Base-by-base conservation (phyloP, 2,113 vertebrate species). In the Ictalurus furcatus region DNA sequence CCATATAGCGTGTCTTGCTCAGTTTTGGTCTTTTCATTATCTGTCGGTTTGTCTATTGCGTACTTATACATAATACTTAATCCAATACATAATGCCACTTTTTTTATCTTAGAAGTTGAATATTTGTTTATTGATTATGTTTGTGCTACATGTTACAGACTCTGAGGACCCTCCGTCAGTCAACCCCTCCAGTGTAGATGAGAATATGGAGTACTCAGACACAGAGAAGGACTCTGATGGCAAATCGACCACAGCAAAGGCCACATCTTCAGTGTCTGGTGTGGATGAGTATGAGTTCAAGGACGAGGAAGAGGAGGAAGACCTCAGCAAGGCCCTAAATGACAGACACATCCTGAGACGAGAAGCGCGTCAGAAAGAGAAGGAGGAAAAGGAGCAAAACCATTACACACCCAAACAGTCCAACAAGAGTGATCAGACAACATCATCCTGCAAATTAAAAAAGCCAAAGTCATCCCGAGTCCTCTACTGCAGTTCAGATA, bases 141-240 rank as follows among this genome's bases (percentile, higher is more conserved):
- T 25, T 30, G 81, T 89, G 40, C 78, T 87, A 0, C 84, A 23
- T 94, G 48, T 88, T 94, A 71, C 94, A 99, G 98, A 99, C 93
- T 99, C 97, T 92, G 98, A 99, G 94, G 98, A 99, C 92, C 94
- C 96, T 85, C 97, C 94, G 1, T 99, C 98, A 86, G 96, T 98
- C 89, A 98, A 99, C 94, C 97, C 97, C 80, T 99, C 98, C 78
- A 99, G 98, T 87, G 94, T 98, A 88, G 98, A 99, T 87, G 98
- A 97, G 84, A 98, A 97, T 93, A 96, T 96, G 94, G 98, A 96
- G 37, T 95, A 99, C 94, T 98, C 98, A 3, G 98, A 99, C 84
- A 95, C 92, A 25, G 98, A 99, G 89, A 99, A 99, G 90, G 98
- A 99, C 89, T 95, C 96, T 2, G 96, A 97, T 14, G 96, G 93